phyloP scores from a whole-genome alignment of 53 echinoderm and acorn worm genomes.

The Patiria pectinifera region DNA sequence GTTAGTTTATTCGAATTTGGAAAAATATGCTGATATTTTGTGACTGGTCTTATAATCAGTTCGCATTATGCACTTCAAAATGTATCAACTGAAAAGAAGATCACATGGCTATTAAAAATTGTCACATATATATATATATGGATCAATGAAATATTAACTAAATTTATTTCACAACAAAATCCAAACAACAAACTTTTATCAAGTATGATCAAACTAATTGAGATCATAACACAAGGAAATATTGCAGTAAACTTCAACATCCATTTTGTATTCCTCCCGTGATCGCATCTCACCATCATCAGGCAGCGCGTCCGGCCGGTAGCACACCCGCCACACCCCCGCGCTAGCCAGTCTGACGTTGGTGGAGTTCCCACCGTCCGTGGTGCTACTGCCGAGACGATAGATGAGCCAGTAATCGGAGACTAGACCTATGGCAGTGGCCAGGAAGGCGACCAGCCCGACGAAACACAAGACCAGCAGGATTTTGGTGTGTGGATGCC shows the following conservation, averaged over 20 bases:
- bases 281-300: conserved; percentile 42
- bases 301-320: conserved; percentile 13
- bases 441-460: conserved; percentile 46
- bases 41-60: no score
- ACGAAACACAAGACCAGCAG: conserved; percentile 42
- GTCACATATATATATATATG: no score
- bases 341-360: conserved; percentile 17
- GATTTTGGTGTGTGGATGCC: conserved; percentile 50
- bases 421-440: conserved; percentile 40
- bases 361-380: conserved; percentile 26
- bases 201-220: no score
- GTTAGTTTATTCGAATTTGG: neutral
- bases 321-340: conserved; percentile 53
- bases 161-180: no score
- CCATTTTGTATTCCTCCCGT: no score
- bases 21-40: neutral
- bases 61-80: no score
- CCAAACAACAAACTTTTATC: no score
- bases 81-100: no score
- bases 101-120: no score
- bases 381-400: neutral
- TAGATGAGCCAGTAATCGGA: conserved; percentile 59
- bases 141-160: no score
- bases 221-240: neutral
- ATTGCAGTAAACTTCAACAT: neutral